A percentile compares a stretch with the other conserved stretches of the same genome.
These are phyloP conservation scores for Lasiommata megera DNA, from an alignment of 2,888 invertebrate genomes.

Conservation along the genomic window DNA sequence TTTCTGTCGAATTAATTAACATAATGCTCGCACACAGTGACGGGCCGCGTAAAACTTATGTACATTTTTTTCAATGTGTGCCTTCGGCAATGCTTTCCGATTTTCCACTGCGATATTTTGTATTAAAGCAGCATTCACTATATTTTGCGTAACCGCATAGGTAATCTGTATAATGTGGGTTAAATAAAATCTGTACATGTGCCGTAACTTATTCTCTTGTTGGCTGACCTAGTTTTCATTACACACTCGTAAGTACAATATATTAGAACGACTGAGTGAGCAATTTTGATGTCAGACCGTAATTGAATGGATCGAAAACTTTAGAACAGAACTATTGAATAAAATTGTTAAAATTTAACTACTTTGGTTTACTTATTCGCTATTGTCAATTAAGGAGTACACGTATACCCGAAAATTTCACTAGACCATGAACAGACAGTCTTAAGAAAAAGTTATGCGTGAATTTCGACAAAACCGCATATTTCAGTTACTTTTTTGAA, in stretches of 20 bases:
- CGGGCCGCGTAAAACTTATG: not conserved
- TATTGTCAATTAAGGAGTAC: no score
- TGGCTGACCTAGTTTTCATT: not conserved
- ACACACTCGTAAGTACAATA: not conserved
- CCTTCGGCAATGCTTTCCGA: slow-evolving; percentile 4
- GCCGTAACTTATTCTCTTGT: not conserved
- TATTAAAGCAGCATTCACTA: slow-evolving; percentile 3
- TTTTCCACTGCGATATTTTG: slow-evolving; percentile 7
- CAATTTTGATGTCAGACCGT: not conserved
- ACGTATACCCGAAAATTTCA: no score
- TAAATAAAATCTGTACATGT: not conserved
- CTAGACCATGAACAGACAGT: no score
- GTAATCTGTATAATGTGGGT: not conserved
- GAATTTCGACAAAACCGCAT: no score
- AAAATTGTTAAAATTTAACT: no score
- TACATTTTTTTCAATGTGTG: slow-evolving; percentile 11
- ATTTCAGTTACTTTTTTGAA: no score
- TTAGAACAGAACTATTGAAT: no score
- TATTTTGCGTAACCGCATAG: slow-evolving; percentile 7
- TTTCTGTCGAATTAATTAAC: slow-evolving; percentile 29
- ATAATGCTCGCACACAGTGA: slow-evolving; percentile 22
- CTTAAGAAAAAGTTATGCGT: no score
- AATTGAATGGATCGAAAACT: not conserved
- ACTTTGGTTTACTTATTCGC: no score
- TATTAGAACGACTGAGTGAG: not conserved